Evolutionary conservation across 2,113 vertebrate species (phyloP).

Genomic region (Tetraodon nigroviridis): DNA sequence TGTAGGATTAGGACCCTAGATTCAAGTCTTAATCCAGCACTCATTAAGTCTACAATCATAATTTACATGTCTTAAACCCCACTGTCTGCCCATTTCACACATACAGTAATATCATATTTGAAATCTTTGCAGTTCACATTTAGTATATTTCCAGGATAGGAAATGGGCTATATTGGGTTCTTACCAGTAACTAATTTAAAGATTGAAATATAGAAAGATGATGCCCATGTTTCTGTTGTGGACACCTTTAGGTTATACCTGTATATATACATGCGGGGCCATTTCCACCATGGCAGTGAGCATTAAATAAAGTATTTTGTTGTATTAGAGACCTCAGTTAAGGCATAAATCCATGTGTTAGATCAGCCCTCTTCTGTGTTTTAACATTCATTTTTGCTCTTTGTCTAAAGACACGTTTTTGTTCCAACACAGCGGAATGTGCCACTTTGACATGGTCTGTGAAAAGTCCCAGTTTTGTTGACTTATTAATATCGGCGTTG

Average conservation of each 20-base stretch:
- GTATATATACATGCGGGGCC: no score
- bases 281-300: conserved; percentile 23
- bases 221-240: no score
- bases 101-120: conserved; percentile 11
- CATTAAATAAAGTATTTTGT: conserved; percentile 56
- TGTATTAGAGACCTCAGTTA: conserved; percentile 42
- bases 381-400: conserved; percentile 35
- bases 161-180: conserved; percentile 4
- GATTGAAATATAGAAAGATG: conserved; percentile 3
- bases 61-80: conserved; percentile 47
- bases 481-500: conserved; percentile 74
- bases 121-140: conserved; percentile 24
- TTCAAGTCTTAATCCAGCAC: conserved; percentile 30
- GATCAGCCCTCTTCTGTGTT: conserved; percentile 31
- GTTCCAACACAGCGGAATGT: conserved; percentile 33
- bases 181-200: conserved; percentile 7
- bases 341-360: conserved; percentile 56
- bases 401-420: conserved; percentile 38
- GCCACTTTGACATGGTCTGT: conserved; percentile 45
- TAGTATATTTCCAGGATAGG: conserved; percentile 14
- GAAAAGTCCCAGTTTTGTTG: conserved; percentile 64
- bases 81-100: conserved; percentile 45
- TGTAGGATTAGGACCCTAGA: conserved; percentile 34
- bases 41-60: conserved; percentile 31
- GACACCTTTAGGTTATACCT: no score